These are phyloP conservation scores for Gadus macrocephalus DNA, from an alignment of 2,113 vertebrate species.

Conservation along the genomic window DNA sequence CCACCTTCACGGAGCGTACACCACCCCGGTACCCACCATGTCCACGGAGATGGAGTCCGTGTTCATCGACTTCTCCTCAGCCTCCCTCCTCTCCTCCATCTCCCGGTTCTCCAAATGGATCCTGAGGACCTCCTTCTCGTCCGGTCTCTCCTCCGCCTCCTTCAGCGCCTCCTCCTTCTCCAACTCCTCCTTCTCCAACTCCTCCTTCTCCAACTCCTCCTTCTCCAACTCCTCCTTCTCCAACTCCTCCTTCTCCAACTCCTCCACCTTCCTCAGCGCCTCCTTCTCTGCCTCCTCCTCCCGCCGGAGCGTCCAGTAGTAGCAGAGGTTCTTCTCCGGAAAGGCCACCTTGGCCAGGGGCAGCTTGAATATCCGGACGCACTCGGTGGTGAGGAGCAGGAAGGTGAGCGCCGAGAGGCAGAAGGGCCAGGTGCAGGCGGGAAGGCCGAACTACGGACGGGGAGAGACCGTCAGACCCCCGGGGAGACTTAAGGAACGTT, in stretches of 20 bases:
- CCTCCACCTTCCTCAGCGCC: slow-evolving; percentile 42
- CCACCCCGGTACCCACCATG: too few species aligned
- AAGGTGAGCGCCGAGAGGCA: slow-evolving; percentile 91
- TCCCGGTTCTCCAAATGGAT: slow-evolving; percentile 23
- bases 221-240: slow-evolving; percentile 35
- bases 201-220: slow-evolving; percentile 50
- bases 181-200: slow-evolving; percentile 34
- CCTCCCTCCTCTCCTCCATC: not conserved
- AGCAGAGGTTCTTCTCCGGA: slow-evolving; percentile 86
- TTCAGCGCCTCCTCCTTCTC: slow-evolving; percentile 27
- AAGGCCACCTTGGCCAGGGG: slow-evolving; percentile 87
- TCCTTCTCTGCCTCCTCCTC: slow-evolving; percentile 52
- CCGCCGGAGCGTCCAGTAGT: slow-evolving; percentile 75
- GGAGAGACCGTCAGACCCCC: not conserved
- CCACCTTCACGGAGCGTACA: too few species aligned
- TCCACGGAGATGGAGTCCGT: not conserved
- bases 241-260: slow-evolving; percentile 19
- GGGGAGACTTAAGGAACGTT: not conserved
- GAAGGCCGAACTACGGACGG: slow-evolving; percentile 82
- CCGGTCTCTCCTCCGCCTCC: slow-evolving; percentile 15
- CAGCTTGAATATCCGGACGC: slow-evolving; percentile 79
- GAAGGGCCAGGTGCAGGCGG: slow-evolving; percentile 93
- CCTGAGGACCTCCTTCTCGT: slow-evolving; percentile 39
- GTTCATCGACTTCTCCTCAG: slow-evolving; percentile 4
- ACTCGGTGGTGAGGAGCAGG: slow-evolving; percentile 82